phyloP scores from a whole-genome alignment of 1,140 invertebrate species.

The Achroia grisella region DNA sequence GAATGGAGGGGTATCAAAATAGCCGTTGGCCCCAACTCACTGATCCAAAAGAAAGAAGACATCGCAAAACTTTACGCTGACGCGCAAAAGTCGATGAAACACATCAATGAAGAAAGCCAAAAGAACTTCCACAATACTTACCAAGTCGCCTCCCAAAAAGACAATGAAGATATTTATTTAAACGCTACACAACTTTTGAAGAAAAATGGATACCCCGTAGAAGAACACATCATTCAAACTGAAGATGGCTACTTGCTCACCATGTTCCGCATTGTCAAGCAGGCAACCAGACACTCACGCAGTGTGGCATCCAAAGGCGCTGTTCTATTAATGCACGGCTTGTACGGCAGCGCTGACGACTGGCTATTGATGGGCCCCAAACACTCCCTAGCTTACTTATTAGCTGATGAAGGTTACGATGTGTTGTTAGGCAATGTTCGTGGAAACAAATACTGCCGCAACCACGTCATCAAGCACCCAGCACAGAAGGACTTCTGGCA shows the following conservation, averaged over 20 bases:
- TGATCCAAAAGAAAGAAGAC: slow-evolving; percentile 22
- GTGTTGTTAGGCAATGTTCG: slow-evolving; percentile 85
- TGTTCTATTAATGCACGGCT: slow-evolving; percentile 79
- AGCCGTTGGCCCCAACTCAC: slow-evolving; percentile 24
- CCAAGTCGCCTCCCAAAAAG: slow-evolving; percentile 12
- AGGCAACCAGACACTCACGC: slow-evolving; percentile 28
- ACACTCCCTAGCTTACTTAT: slow-evolving; percentile 68
- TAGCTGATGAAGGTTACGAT: slow-evolving; percentile 78
- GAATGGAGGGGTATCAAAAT: slow-evolving; percentile 30
- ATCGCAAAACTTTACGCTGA: slow-evolving; percentile 40
- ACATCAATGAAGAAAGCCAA: slow-evolving; percentile 35
- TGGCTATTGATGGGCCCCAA: slow-evolving; percentile 75
- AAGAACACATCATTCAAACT: slow-evolving; percentile 74
- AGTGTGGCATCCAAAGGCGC: slow-evolving; percentile 31
- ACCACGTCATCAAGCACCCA: slow-evolving; percentile 71
- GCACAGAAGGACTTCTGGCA: slow-evolving; percentile 69
- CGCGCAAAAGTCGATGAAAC: slow-evolving; percentile 40
- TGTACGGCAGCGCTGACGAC: slow-evolving; percentile 77
- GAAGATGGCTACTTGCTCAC: slow-evolving; percentile 77
- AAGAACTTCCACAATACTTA: slow-evolving; percentile 32
- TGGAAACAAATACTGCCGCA: slow-evolving; percentile 80
- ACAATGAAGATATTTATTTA: slow-evolving; percentile 26
- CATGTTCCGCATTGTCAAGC: slow-evolving; percentile 72
- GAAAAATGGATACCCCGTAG: slow-evolving; percentile 74
- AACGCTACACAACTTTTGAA: slow-evolving; percentile 46